Conservation (phyloP, 23 tunicate species). For the Clavelina lepadiformis region DNA sequence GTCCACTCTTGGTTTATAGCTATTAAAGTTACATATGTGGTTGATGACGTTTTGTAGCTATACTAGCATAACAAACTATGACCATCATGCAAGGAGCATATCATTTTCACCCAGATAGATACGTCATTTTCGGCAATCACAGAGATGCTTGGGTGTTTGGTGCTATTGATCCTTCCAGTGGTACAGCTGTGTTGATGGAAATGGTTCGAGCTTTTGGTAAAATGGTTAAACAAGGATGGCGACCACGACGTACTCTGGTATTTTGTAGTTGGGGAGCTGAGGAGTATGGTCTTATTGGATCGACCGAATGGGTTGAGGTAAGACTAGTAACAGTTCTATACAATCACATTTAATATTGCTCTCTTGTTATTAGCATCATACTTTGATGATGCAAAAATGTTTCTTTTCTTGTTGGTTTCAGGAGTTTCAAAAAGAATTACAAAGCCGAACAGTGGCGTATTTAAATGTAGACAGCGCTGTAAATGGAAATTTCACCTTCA, state of each 20-base stretch:
- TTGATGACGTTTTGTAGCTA: too few relatives aligned
- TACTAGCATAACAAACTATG: too few relatives aligned
- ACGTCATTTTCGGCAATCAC: slow-evolving; percentile 75
- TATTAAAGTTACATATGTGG: too few relatives aligned
- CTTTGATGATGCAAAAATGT: too few relatives aligned
- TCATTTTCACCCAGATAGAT: slow-evolving; percentile 45
- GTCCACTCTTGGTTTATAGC: too few relatives aligned
- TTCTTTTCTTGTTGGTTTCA: too few relatives aligned
- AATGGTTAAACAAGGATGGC: slow-evolving; percentile 67
- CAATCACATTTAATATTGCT: too few relatives aligned
- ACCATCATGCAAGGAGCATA: neutral
- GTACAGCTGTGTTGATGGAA: slow-evolving; percentile 75
- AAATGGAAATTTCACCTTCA: slow-evolving; percentile 40
- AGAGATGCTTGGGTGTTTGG: slow-evolving; percentile 96
- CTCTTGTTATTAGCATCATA: too few relatives aligned
- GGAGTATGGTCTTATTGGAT: slow-evolving; percentile 82
- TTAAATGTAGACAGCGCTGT: slow-evolving; percentile 50
- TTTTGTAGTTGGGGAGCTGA: slow-evolving; percentile 91
- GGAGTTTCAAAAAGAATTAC: slow-evolving; percentile 49
- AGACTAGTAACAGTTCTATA: too few relatives aligned
- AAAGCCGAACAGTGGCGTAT: slow-evolving; percentile 54
- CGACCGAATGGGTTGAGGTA: slow-evolving; percentile 89
- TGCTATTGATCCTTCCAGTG: slow-evolving; percentile 79
- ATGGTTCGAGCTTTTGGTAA: slow-evolving; percentile 36
- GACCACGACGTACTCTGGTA: slow-evolving; percentile 66